These are phyloP conservation scores for Blera fallax DNA, from an alignment of 2,888 invertebrate species.

Conservation along the genomic window DNA sequence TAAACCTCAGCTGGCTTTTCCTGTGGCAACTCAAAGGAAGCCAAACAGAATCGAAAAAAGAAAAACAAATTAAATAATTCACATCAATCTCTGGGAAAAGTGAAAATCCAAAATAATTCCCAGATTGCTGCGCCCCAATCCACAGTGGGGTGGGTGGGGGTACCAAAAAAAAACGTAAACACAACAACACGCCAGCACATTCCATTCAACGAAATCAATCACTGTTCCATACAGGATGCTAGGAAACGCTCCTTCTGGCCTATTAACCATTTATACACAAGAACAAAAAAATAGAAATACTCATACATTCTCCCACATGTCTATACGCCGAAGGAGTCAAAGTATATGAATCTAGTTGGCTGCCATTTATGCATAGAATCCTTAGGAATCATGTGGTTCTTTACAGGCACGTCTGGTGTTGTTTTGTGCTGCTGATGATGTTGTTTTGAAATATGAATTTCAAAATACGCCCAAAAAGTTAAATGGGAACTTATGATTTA, in stretches of 20 bases:
- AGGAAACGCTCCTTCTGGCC: background rate
- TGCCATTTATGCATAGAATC: background rate
- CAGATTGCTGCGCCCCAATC: background rate
- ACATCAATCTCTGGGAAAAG: slow-evolving; percentile 32
- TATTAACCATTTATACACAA: slow-evolving; percentile 26
- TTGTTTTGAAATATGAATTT: background rate
- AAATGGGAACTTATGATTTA: background rate
- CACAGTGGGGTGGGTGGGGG: background rate
- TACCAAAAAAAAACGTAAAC: background rate
- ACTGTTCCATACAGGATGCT: slow-evolving; percentile 16
- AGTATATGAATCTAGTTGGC: background rate
- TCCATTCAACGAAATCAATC: slow-evolving; percentile 48
- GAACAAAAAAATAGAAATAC: background rate
- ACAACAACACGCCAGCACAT: slow-evolving; percentile 7
- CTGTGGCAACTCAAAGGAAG: background rate
- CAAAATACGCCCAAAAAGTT: background rate
- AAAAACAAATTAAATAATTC: slow-evolving; percentile 26
- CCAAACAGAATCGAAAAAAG: background rate
- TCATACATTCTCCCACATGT: background rate
- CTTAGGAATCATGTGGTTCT: background rate
- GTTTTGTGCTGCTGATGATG: background rate
- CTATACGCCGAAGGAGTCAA: background rate
- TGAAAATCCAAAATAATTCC: background rate
- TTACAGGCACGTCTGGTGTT: background rate
- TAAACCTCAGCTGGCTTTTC: slow-evolving; percentile 7